Conservation (phyloP, 2,888 invertebrate species). For the Sarcophaga subvicina region DNA sequence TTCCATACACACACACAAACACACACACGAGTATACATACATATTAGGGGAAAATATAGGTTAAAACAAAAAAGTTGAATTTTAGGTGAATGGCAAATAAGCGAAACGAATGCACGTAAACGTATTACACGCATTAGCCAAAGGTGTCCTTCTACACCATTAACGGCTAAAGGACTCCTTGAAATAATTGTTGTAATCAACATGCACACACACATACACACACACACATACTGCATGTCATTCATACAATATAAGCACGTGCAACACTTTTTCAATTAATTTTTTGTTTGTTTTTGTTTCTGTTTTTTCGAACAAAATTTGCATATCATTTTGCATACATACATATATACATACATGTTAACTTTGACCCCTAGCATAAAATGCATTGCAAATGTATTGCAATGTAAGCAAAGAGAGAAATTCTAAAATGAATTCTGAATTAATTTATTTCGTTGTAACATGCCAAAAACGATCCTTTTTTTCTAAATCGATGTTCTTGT, state of each 20-base stretch:
- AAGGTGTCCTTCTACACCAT: conserved; percentile 36
- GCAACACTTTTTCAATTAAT: conserved; percentile 24
- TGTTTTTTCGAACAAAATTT: conserved; percentile 50
- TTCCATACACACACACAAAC: neutral
- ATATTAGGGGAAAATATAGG: conserved; percentile 49
- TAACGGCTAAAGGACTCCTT: conserved; percentile 43
- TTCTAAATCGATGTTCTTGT: neutral
- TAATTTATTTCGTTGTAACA: conserved; percentile 39
- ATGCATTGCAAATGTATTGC: conserved; percentile 18
- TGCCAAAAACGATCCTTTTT: conserved; percentile 27
- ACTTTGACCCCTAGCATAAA: conserved; percentile 67
- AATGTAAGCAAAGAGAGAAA: neutral
- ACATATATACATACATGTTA: conserved; percentile 29
- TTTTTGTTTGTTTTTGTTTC: neutral
- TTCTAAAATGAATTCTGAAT: neutral
- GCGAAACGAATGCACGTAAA: conserved; percentile 22
- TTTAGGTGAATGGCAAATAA: conserved; percentile 58
- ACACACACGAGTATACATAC: neutral
- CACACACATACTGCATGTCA: conserved; percentile 48
- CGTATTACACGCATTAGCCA: conserved; percentile 53
- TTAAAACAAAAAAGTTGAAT: conserved; percentile 48
- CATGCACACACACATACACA: conserved; percentile 53
- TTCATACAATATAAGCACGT: conserved; percentile 22
- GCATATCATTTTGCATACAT: conserved; percentile 41
- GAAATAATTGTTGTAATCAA: conserved; percentile 10